These are phyloP conservation scores for Pseudanteris insignis DNA, from an alignment of 2,888 invertebrate species.

Conservation along the genomic window DNA sequence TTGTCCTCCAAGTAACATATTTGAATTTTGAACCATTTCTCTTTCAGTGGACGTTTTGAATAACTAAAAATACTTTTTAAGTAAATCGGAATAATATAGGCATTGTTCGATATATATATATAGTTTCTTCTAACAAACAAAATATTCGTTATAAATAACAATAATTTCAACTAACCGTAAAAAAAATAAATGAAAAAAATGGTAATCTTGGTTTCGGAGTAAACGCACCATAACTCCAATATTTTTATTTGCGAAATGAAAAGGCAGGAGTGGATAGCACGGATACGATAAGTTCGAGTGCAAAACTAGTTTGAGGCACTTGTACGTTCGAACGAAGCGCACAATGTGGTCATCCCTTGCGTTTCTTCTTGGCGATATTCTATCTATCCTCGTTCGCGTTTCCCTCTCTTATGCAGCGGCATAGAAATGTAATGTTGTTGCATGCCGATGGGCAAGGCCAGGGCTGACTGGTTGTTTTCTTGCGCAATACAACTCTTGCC, in stretches of 20 bases:
- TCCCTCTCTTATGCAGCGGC: slow-evolving; percentile 43
- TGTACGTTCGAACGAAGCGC: slow-evolving; percentile 27
- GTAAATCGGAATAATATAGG: no score
- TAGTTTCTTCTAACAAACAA: no score
- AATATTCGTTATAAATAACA: neutral
- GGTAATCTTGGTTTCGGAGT: slow-evolving; percentile 21
- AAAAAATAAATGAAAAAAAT: no score
- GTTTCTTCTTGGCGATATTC: slow-evolving; percentile 35
- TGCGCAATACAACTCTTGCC: slow-evolving; percentile 53
- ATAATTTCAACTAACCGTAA: neutral
- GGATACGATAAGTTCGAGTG: slow-evolving; percentile 35
- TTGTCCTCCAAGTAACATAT: no score
- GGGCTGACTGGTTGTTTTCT: slow-evolving; percentile 58
- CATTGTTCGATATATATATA: neutral
- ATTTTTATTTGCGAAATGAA: slow-evolving; percentile 32
- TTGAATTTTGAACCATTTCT: no score
- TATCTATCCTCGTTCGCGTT: slow-evolving; percentile 36
- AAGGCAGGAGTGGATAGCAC: slow-evolving; percentile 17
- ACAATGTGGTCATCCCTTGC: slow-evolving; percentile 55
- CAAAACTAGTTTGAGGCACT: slow-evolving; percentile 40
- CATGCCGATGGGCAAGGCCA: slow-evolving; percentile 58
- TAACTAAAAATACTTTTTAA: no score
- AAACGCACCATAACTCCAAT: slow-evolving; percentile 22
- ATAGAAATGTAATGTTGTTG: slow-evolving; percentile 46
- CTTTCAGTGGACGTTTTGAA: no score